Conservation (phyloP, 2,888 invertebrate genomes). For the Phengaris alcon region DNA sequence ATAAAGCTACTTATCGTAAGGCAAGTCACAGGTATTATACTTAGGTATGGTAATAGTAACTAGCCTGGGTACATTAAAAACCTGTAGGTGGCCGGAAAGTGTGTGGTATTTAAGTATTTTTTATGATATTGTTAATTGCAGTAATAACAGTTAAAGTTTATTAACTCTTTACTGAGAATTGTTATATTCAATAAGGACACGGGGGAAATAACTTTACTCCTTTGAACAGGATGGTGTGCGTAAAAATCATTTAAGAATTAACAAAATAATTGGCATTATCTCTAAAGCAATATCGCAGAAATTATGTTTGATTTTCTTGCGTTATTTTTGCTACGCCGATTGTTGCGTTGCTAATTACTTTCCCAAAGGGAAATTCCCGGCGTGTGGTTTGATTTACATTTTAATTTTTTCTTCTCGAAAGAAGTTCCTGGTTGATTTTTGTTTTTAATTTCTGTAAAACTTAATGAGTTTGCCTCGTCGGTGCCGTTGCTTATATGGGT, state of each 20-base stretch:
- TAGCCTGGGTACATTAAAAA: too few species aligned
- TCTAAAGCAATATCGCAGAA: background rate
- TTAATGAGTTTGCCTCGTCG: slow-evolving; percentile 8
- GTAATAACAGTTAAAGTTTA: background rate
- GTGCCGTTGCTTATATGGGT: background rate
- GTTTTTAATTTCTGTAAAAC: background rate
- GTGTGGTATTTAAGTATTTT: too few species aligned
- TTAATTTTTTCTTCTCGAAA: slow-evolving; percentile 17
- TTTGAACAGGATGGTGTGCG: background rate
- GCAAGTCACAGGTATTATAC: too few species aligned
- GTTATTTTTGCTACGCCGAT: background rate
- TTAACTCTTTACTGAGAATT: background rate
- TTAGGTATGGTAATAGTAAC: too few species aligned
- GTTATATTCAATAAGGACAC: background rate
- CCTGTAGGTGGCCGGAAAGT: too few species aligned
- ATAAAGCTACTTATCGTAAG: too few species aligned
- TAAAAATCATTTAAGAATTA: too few species aligned
- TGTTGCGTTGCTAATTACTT: slow-evolving; percentile 16
- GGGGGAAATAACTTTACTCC: background rate
- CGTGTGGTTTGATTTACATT: slow-evolving; percentile 22
- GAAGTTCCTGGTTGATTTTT: background rate
- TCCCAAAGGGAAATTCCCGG: slow-evolving; percentile 19
- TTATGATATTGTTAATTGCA: background rate
- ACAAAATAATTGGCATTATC: background rate
- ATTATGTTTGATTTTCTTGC: slow-evolving; percentile 8